Percentiles rank a stretch among this genome's conserved stretches.
These are phyloP conservation scores for Notodromas monacha DNA, from an alignment of 2,888 invertebrate genomes.

Conservation along the genomic window DNA sequence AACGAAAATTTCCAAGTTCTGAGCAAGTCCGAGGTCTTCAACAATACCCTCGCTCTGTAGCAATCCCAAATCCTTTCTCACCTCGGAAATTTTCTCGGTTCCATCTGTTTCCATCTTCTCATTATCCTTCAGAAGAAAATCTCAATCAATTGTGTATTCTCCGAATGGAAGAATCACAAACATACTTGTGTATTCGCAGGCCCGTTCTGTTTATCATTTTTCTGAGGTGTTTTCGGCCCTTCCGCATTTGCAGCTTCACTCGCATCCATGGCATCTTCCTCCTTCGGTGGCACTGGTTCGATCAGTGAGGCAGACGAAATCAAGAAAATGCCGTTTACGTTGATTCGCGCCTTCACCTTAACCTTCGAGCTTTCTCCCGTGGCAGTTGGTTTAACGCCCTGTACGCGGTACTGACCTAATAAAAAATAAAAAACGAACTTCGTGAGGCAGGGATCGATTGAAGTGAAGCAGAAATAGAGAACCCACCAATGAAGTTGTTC, in stretches of 20 bases:
- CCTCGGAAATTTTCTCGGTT: too few species aligned
- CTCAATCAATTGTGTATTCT: too few species aligned
- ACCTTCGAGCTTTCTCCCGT: slow-evolving; percentile 78
- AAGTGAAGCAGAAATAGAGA: slow-evolving; percentile 4
- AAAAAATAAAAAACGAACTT: slow-evolving; percentile 6
- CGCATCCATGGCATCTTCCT: slow-evolving; percentile 11
- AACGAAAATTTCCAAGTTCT: too few species aligned
- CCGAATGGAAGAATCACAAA: too few species aligned
- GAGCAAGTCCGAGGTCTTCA: too few species aligned
- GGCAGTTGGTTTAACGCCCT: slow-evolving; percentile 35
- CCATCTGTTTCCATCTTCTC: too few species aligned
- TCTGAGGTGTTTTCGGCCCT: too few species aligned
- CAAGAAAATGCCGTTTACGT: slow-evolving; percentile 64
- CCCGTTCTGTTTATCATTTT: too few species aligned
- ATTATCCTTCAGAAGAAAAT: too few species aligned
- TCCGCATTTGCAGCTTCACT: slow-evolving; percentile 7
- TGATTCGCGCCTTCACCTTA: slow-evolving; percentile 76
- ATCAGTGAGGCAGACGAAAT: slow-evolving; percentile 47
- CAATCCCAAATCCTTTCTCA: too few species aligned
- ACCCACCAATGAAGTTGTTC: slow-evolving; percentile 39
- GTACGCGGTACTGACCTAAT: slow-evolving; percentile 17
- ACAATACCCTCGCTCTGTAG: too few species aligned
- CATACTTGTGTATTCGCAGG: too few species aligned
- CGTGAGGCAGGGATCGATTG: not conserved
- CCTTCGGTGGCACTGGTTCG: slow-evolving; percentile 14